Evolutionary conservation across 2,888 invertebrate genomes (phyloP), one percentile per base, ranked within the genome.

Genomic region (Polyommatus iphigenia): DNA sequence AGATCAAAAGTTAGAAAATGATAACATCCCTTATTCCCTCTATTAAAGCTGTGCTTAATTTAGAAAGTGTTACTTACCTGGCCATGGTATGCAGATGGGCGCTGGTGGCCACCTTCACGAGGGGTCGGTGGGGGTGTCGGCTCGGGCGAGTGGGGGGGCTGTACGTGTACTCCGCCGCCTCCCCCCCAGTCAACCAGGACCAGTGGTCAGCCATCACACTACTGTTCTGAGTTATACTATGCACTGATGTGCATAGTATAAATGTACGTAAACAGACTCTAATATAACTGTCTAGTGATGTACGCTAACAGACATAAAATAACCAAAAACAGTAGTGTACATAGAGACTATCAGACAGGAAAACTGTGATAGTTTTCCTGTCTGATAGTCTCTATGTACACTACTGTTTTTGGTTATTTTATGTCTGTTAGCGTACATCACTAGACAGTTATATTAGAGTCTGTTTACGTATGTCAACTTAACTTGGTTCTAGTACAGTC

Each of bases 31-130:
- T 8, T 1, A 36, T 36, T 36, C 7, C 36, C 36, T 36, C 36
- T 36, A 36, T 36, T 36, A 36, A 6, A 36, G 36, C 36, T 36
- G 8, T 36, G 8, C 36, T 7, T 36, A 7, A 36, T 7, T 36
- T 36, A 7, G 36, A 36, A 36, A 36, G 36, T 36, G 36, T 7
- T 5, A 18, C 87, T 86, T 79, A 93, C 93, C 93, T 94, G 83
- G 91, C 90, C 4, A 93, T 90, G 8, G 92, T 93, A 80, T 91
- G 92, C 1, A 93, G 87, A 57, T 91, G 93, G 0, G 93, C 92
- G 83, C 92, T 93, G 80, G 91, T 91, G 75, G 94, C 94, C 76
- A 94, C 81, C 83, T 94, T 94, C 32, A 94, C 92, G 57, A 94
- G 88, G 24, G 94, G 94, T 20, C 94, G 83, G 82, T 94, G 94